Evolutionary conservation across 2,113 vertebrate species (phyloP).

Genomic region (Hippoglossus stenolepis): DNA sequence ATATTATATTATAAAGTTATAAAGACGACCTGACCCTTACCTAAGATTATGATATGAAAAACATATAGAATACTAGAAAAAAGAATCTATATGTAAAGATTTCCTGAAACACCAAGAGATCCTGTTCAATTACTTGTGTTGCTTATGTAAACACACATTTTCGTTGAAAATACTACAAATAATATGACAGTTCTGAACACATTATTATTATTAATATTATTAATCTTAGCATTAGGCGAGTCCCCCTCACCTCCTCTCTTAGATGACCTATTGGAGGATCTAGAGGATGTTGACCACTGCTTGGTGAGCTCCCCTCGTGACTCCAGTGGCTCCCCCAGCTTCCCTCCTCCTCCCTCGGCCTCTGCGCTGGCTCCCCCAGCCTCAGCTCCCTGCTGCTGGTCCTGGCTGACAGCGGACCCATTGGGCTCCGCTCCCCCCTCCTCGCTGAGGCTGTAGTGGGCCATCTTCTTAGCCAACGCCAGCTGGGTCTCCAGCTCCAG

Average conservation of each 20-base stretch:
- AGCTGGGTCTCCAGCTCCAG: conserved; percentile 96
- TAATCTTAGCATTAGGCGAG: neutral
- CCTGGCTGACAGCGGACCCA: conserved; percentile 66
- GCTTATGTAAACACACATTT: too few relatives aligned
- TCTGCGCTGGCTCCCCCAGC: conserved; percentile 68
- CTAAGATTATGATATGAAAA: too few relatives aligned
- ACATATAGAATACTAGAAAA: too few relatives aligned
- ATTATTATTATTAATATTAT: neutral
- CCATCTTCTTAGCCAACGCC: conserved; percentile 95
- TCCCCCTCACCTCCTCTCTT: conserved; percentile 90
- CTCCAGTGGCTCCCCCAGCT: conserved; percentile 78
- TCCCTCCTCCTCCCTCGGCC: conserved; percentile 37
- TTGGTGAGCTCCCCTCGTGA: conserved; percentile 91
- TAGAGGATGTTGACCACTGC: conserved; percentile 98
- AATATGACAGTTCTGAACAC: neutral
- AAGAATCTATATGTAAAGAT: neutral
- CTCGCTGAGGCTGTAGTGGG: conserved; percentile 87
- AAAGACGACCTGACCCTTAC: too few relatives aligned
- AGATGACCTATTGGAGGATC: conserved; percentile 92
- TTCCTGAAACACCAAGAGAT: neutral
- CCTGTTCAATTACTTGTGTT: neutral
- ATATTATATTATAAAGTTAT: too few relatives aligned
- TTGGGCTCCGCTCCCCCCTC: conserved; percentile 67
- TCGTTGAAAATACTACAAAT: neutral
- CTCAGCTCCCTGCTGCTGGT: conserved; percentile 76